Evolutionary conservation across 2,113 vertebrate genomes (phyloP).

Genomic region (Lasiurus borealis): DNA sequence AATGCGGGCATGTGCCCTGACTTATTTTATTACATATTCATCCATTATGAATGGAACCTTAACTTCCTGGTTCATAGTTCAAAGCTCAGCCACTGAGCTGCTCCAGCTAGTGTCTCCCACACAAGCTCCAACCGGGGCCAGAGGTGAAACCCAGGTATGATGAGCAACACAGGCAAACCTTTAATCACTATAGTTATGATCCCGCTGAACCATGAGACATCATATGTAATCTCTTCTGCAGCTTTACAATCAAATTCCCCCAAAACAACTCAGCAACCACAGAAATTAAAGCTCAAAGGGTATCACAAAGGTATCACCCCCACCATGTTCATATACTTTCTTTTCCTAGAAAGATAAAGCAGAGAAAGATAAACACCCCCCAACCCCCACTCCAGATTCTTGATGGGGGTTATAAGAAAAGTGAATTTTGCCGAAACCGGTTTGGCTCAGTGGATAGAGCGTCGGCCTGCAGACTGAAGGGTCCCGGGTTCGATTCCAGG

Average conservation of each 20-base stretch:
- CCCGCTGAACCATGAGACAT: not conserved
- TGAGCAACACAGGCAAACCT: not conserved
- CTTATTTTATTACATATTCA: no score
- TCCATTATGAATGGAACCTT: no score
- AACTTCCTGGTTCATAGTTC: no score
- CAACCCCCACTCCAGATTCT: not conserved
- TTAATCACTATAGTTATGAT: not conserved
- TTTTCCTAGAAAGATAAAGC: not conserved
- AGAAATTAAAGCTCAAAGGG: constrained; percentile 40
- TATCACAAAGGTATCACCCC: not conserved
- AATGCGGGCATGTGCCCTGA: no score
- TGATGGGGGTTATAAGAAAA: not conserved
- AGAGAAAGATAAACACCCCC: not conserved
- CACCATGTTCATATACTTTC: not conserved
- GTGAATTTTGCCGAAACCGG: no score
- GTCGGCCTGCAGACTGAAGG: no score
- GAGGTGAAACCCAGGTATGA: no score
- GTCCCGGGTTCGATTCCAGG: no score
- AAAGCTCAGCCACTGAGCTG: no score
- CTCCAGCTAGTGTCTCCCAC: no score
- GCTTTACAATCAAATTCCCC: constrained; percentile 22
- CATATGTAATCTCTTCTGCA: constrained; percentile 16
- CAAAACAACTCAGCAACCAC: constrained; percentile 32
- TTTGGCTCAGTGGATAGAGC: no score
- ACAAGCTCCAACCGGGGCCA: no score